Conservation (phyloP, 2,888 invertebrate genomes). For the Amphipyra berbera region DNA sequence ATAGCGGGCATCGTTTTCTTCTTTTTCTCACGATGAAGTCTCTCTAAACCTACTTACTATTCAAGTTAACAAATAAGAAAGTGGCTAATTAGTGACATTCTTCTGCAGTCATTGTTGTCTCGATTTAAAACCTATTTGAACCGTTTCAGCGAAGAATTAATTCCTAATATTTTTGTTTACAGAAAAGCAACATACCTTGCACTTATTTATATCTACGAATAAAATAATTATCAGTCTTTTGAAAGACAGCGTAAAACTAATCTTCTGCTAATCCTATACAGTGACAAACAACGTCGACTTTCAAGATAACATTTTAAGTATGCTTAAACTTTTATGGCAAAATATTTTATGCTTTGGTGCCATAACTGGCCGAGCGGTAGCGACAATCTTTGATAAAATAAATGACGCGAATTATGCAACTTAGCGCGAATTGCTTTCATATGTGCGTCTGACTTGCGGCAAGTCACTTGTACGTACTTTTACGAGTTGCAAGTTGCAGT, state of each 20-base stretch:
- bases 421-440: conserved; percentile 48
- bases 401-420: conserved; percentile 59
- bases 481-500: conserved; percentile 42
- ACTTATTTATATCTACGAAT: neutral
- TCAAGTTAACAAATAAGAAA: no score
- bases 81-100: no score
- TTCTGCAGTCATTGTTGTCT: no score
- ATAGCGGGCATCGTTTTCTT: no score
- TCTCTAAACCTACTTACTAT: no score
- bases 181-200: no score
- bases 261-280: conserved; percentile 10
- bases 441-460: conserved; percentile 37
- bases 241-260: neutral
- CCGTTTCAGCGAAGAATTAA: no score
- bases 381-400: conserved; percentile 57
- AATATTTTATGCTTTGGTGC: conserved; percentile 58
- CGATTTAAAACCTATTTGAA: no score
- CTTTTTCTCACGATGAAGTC: no score
- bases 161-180: no score
- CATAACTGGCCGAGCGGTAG: conserved; percentile 52
- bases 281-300: conserved; percentile 32
- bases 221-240: conserved; percentile 4
- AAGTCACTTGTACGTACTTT: conserved; percentile 36
- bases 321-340: conserved; percentile 59
- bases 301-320: conserved; percentile 56